These are phyloP conservation scores for Dromiciops gliroides DNA, from an alignment of 2,113 vertebrate genomes.

Conservation along the genomic window DNA sequence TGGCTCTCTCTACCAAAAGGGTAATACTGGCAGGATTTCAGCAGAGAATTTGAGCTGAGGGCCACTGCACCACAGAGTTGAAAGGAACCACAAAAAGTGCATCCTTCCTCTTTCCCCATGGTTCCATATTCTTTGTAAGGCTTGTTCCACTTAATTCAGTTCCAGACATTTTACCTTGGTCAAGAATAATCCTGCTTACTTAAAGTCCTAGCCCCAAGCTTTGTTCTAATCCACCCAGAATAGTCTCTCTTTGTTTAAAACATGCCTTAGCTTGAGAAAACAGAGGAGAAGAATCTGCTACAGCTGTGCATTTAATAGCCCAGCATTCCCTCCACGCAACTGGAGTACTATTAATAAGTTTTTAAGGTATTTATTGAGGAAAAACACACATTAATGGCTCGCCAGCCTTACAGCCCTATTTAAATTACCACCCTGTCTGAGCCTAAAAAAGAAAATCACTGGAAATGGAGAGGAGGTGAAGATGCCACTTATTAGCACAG, in stretches of 20 bases:
- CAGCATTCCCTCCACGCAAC: neutral
- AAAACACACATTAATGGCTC: neutral
- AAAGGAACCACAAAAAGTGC: constrained; percentile 3
- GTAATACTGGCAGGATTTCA: neutral
- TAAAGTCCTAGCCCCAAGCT: accelerated
- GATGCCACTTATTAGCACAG: constrained; percentile 56
- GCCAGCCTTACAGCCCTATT: constrained; percentile 47
- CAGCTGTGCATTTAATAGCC: constrained; percentile 23
- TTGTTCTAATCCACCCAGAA: neutral
- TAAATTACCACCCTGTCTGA: constrained; percentile 71
- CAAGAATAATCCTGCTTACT: constrained; percentile 49
- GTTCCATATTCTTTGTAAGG: neutral
- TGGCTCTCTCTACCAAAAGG: constrained; percentile 42
- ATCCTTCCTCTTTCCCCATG: neutral
- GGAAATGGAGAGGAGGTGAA: constrained; percentile 69
- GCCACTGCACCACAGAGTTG: neutral
- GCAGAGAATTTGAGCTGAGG: neutral
- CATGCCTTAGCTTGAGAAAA: constrained; percentile 39
- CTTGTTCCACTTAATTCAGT: constrained; percentile 15
- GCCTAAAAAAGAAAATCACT: constrained; percentile 62
- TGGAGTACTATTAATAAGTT: constrained; percentile 49
- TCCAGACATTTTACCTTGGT: neutral
- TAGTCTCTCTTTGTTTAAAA: neutral
- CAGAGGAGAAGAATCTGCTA: neutral
- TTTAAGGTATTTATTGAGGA: constrained; percentile 9